phyloP scores from a whole-genome alignment of 2,113 vertebrate species.

The Oxyura jamaicensis region DNA sequence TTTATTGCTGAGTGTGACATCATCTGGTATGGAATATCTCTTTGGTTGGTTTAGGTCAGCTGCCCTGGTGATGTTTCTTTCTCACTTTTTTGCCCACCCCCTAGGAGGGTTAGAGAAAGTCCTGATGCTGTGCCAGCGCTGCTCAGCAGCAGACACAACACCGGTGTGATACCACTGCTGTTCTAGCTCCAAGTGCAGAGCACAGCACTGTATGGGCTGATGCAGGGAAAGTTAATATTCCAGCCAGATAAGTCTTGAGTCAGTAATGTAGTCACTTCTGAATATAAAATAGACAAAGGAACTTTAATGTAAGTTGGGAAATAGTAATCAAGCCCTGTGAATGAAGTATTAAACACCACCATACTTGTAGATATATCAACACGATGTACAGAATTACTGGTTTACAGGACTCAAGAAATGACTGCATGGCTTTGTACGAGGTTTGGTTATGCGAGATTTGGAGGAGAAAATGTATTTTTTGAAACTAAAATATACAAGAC shows the following conservation, averaged over 20 bases:
- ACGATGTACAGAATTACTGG: constrained; percentile 34
- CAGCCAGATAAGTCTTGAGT: constrained; percentile 10
- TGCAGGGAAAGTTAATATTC: too few relatives aligned
- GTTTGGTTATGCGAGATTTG: background rate
- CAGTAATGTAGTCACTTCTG: constrained; percentile 41
- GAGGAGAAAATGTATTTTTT: constrained; percentile 4
- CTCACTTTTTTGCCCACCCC: too few relatives aligned
- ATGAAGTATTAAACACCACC: constrained; percentile 39
- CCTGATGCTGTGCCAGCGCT: too few relatives aligned
- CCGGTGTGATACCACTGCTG: too few relatives aligned
- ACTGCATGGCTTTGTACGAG: constrained; percentile 26
- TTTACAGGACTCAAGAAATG: constrained; percentile 9
- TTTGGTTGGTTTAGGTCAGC: too few relatives aligned
- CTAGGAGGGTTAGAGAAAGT: too few relatives aligned
- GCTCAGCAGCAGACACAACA: too few relatives aligned
- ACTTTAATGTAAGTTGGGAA: constrained; percentile 38
- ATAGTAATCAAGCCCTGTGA: constrained; percentile 42
- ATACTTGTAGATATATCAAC: constrained; percentile 41
- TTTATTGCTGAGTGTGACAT: too few relatives aligned
- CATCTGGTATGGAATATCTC: too few relatives aligned
- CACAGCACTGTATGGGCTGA: too few relatives aligned
- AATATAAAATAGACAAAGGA: constrained; percentile 32
- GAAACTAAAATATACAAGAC: constrained; percentile 22
- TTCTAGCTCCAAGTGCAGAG: too few relatives aligned
- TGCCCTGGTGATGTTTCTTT: too few relatives aligned